A percentile compares a stretch with the other conserved stretches of the same genome.
phyloP scores from a whole-genome alignment of 2,113 vertebrate genomes.

The Chionis minor region DNA sequence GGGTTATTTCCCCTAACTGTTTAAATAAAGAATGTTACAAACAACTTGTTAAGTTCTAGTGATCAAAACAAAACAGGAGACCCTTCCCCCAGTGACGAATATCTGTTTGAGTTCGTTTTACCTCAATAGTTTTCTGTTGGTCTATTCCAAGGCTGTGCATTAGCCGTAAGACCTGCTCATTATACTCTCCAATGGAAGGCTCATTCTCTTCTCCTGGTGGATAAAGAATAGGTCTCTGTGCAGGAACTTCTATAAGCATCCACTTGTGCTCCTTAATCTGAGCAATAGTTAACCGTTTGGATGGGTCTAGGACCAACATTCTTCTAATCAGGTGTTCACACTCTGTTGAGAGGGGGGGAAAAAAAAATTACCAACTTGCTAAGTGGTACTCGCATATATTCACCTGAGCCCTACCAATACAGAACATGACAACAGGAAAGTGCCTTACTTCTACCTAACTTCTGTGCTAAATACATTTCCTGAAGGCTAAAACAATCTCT shows the following conservation, averaged over 20 bases:
- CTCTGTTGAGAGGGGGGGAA: conserved; percentile 71
- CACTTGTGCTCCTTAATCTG: conserved; percentile 99
- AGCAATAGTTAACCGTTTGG: conserved; percentile 88
- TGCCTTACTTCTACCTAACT: background rate
- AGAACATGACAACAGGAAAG: background rate
- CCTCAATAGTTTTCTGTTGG: conserved; percentile 97
- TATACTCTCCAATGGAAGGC: conserved; percentile 85
- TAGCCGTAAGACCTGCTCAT: conserved; percentile 93
- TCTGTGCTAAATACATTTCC: background rate
- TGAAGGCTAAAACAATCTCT: background rate
- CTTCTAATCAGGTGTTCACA: conserved; percentile 97
- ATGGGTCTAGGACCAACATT: conserved; percentile 96
- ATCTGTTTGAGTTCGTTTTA: conserved; percentile 46
- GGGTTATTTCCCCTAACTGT: no score
- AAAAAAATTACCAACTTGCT: background rate
- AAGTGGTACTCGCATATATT: background rate
- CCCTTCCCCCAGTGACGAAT: background rate
- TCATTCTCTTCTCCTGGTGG: conserved; percentile 83
- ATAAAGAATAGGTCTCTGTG: conserved; percentile 88
- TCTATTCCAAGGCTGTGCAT: conserved; percentile 99
- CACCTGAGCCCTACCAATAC: background rate
- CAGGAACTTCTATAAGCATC: conserved; percentile 92
- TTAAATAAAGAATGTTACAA: background rate
- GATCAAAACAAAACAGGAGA: background rate
- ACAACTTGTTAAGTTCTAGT: background rate